Conservation (phyloP, 2,888 invertebrate genomes). For the Lumbricus terrestris region DNA sequence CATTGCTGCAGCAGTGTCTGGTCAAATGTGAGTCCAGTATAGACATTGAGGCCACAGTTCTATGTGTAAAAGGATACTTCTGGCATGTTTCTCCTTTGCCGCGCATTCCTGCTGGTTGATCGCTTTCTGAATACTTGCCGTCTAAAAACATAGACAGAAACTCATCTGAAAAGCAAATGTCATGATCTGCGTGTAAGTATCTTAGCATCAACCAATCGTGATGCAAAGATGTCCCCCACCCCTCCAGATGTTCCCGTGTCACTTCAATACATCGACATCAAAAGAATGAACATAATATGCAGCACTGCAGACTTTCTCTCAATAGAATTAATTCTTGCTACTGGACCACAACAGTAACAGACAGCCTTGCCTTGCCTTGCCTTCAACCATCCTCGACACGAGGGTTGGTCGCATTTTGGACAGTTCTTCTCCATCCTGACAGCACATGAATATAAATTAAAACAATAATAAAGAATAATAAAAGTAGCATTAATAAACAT, state of each 20-base stretch:
- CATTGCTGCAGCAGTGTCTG: not conserved
- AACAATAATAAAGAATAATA: not conserved
- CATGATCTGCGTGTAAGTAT: not conserved
- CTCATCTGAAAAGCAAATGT: not conserved
- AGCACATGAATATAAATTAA: not conserved
- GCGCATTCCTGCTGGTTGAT: constrained; percentile 88
- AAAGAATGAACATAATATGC: not conserved
- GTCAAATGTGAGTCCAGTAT: not conserved
- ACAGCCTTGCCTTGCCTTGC: too few relatives aligned
- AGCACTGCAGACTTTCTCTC: not conserved
- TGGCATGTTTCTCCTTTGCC: constrained; percentile 96
- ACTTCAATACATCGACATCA: not conserved
- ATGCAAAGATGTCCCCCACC: too few relatives aligned
- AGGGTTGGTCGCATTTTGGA: too few relatives aligned
- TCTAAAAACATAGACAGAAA: constrained; percentile 61
- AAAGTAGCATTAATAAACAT: too few relatives aligned
- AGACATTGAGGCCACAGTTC: not conserved
- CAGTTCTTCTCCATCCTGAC: too few relatives aligned
- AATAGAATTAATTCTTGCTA: not conserved
- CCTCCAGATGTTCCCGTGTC: not conserved
- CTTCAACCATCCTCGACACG: too few relatives aligned
- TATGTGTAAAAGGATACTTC: constrained; percentile 64
- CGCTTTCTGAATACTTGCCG: constrained; percentile 86
- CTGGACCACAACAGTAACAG: not conserved
- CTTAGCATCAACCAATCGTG: not conserved